Evolutionary conservation across 2,797 vertebrate species (phyloP), one percentile per base, ranked within the genome.

Genomic region (Chloroceryle inda): DNA sequence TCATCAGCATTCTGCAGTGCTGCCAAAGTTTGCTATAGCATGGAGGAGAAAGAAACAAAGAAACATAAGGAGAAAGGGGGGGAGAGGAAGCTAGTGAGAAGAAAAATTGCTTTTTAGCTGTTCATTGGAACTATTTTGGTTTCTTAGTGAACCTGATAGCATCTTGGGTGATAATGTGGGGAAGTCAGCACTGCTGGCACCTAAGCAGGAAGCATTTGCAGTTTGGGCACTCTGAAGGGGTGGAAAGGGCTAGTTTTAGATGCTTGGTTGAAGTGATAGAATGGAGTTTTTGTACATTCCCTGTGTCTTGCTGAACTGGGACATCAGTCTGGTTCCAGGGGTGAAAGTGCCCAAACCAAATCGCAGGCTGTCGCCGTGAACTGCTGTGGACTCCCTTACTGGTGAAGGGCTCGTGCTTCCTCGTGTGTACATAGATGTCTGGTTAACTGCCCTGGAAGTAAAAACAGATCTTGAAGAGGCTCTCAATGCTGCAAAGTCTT

Each of bases 11-110:
- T 96, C 95, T 67, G 77, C 69, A 86, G 66, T 23, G 16, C 88
- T 95, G 94, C 96, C 80, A 94, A 95, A 89, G 89, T 92, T 90
- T 95, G 91, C 88, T 84, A 94, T 35, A 94, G 87, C 94, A 96
- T 95, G 95, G 96, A 96, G 94, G 92, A 92, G 94, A 92, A 93
- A 94, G 83, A 96, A 97, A 93, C 93, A 95, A 96, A 95, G 92
- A 96, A 94, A 93, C 89, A 83, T 93, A 89, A 92, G 81, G 84
- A 77, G 83, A 83, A 88, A 45, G 17, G 35, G 58, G 69, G 66
- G 38, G 10, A 1, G 56, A 88, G 88, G 79, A 94, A 95, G 37
- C 77, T 91, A 96, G 92, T 95, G 94, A 95, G 89, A 95, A 96
- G 89, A 94, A 95, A 96, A 95, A 95, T 89, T 89, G 85, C 80